These are phyloP conservation scores for Eupithecia pulchellata DNA, from an alignment of 2,888 invertebrate genomes.

Conservation along the genomic window DNA sequence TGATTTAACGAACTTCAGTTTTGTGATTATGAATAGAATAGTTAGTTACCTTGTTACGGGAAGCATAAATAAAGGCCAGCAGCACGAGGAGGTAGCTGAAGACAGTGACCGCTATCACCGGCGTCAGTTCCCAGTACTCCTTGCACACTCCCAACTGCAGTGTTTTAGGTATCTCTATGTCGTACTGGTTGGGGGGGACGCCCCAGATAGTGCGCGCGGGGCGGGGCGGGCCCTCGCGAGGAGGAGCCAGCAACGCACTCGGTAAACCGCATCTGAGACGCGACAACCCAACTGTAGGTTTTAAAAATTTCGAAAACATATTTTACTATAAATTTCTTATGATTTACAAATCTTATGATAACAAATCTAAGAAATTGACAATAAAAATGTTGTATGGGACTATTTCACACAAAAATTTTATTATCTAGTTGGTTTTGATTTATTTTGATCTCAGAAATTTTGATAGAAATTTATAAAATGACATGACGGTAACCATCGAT, in stretches of 20 bases:
- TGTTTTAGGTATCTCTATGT: slow-evolving; percentile 58
- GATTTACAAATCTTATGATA: neutral
- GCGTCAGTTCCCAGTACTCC: slow-evolving; percentile 71
- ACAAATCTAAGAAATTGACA: neutral
- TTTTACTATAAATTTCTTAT: neutral
- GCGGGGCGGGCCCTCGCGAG: slow-evolving; percentile 37
- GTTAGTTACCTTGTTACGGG: slow-evolving; percentile 62
- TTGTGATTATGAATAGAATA: neutral
- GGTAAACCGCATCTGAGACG: neutral
- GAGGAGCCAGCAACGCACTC: slow-evolving; percentile 22
- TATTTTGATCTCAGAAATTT: too few relatives aligned
- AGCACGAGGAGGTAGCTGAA: slow-evolving; percentile 49
- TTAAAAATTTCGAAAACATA: neutral
- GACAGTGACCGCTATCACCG: slow-evolving; percentile 58
- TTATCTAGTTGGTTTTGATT: neutral
- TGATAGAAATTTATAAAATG: too few relatives aligned
- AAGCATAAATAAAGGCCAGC: slow-evolving; percentile 55
- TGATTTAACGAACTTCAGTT: neutral
- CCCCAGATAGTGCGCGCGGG: slow-evolving; percentile 30
- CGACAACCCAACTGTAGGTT: neutral
- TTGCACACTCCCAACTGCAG: slow-evolving; percentile 52
- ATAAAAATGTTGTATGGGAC: neutral
- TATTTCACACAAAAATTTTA: neutral
- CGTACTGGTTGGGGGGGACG: slow-evolving; percentile 71
- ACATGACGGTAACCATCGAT: too few relatives aligned